Evolutionary conservation across 1,140 invertebrate genomes (phyloP).

Genomic region (Galleria mellonella): DNA sequence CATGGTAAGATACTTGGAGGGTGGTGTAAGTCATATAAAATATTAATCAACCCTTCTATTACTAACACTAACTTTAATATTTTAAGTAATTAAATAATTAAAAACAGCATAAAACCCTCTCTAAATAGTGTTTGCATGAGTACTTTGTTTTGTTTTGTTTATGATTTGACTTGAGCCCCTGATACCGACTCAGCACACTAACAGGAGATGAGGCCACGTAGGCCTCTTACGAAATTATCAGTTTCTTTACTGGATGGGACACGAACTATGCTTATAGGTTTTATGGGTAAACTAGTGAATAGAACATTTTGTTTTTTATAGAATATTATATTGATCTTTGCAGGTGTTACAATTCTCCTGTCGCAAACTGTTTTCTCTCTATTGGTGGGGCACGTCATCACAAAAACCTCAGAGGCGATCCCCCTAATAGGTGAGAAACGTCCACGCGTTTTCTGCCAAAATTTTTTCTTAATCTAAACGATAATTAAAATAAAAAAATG

Average conservation of each 20-base stretch:
- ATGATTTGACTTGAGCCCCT: conserved; percentile 64
- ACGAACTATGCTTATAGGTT: conserved; percentile 16
- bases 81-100: background rate
- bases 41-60: background rate
- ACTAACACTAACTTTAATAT: background rate
- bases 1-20: conserved; percentile 63
- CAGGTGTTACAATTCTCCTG: conserved; percentile 99
- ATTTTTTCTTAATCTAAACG: conserved; percentile 17
- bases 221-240: conserved; percentile 9
- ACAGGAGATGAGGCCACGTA: conserved; percentile 33
- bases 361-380: conserved; percentile 99
- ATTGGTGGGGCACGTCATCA: conserved; percentile 96
- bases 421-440: conserved; percentile 93
- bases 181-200: conserved; percentile 59
- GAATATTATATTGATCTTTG: conserved; percentile 76
- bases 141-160: conserved; percentile 57
- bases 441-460: conserved; percentile 27
- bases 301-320: conserved; percentile 49
- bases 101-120: conserved; percentile 17
- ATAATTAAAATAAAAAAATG: conserved; percentile 31
- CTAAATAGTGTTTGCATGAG: conserved; percentile 58
- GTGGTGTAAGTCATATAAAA: conserved; percentile 26
- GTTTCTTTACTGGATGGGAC: conserved; percentile 12
- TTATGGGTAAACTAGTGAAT: conserved; percentile 19
- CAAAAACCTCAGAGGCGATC: conserved; percentile 97